These are phyloP conservation scores for Capitella teleta DNA, from an alignment of 1,140 invertebrate species.

Conservation along the genomic window DNA sequence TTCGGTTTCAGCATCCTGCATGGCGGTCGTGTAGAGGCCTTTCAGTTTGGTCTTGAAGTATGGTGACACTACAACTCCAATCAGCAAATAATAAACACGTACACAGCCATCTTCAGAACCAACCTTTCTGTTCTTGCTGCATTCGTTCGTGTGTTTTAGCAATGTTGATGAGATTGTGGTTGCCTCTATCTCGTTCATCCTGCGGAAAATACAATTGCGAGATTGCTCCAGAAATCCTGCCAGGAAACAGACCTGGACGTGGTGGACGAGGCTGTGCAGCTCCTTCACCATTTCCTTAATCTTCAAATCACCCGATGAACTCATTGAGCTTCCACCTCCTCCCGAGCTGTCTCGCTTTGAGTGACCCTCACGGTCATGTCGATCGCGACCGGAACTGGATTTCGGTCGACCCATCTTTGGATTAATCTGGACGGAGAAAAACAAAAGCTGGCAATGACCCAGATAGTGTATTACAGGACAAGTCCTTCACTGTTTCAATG, in stretches of 20 bases:
- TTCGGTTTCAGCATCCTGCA: conserved; percentile 70
- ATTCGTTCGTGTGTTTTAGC: conserved; percentile 66
- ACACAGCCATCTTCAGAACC: conserved; percentile 3
- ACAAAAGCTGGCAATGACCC: no score
- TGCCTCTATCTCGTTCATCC: conserved; percentile 60
- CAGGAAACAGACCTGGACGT: conserved; percentile 47
- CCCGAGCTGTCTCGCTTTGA: no score
- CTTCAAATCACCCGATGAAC: conserved; percentile 22
- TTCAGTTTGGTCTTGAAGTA: conserved; percentile 61
- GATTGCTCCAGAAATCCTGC: neutral
- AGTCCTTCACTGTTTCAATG: no score
- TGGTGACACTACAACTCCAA: conserved; percentile 42
- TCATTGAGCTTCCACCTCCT: no score
- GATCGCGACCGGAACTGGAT: no score
- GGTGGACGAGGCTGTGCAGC: conserved; percentile 61
- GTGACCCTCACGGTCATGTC: no score
- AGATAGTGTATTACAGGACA: no score
- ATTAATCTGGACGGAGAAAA: no score
- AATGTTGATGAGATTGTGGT: conserved; percentile 66
- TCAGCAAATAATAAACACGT: no score
- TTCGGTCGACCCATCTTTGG: no score
- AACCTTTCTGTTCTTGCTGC: conserved; percentile 54
- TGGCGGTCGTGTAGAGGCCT: conserved; percentile 64
- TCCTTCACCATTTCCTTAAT: conserved; percentile 64
- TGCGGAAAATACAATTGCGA: conserved; percentile 38